These are phyloP conservation scores for Idaea straminata DNA, from an alignment of 2,888 invertebrate species.

Conservation along the genomic window DNA sequence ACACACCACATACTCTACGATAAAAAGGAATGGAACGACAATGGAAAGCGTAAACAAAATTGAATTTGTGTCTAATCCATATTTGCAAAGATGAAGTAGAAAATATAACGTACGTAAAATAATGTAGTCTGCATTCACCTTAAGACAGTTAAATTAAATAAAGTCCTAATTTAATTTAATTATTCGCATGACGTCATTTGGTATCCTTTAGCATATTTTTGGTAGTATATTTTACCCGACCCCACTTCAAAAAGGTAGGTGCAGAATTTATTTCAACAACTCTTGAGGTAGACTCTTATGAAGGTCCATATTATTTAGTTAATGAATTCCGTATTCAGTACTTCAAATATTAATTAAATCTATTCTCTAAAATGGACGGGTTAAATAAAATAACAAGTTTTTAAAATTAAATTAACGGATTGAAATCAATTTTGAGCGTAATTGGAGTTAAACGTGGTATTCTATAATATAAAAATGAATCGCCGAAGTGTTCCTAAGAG, in stretches of 20 bases:
- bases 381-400: neutral
- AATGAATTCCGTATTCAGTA: neutral
- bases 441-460: no score
- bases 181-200: neutral
- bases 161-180: neutral
- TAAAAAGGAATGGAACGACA: no score
- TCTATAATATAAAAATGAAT: no score
- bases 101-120: no score
- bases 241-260: slow-evolving; percentile 1
- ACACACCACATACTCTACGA: no score
- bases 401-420: neutral
- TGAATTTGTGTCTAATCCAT: no score
- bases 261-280: neutral
- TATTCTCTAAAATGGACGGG: neutral
- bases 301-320: slow-evolving; percentile 1
- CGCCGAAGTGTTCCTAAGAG: no score
- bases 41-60: no score
- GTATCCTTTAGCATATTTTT: neutral
- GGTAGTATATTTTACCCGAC: neutral
- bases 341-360: neutral
- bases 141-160: neutral
- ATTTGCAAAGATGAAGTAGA: no score
- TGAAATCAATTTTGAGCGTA: no score
- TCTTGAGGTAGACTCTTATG: neutral
- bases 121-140: neutral